A percentile compares a stretch with the other conserved stretches of the same genome.
phyloP scores from a whole-genome alignment of 1,140 invertebrate genomes.

The Drosophila truncata region DNA sequence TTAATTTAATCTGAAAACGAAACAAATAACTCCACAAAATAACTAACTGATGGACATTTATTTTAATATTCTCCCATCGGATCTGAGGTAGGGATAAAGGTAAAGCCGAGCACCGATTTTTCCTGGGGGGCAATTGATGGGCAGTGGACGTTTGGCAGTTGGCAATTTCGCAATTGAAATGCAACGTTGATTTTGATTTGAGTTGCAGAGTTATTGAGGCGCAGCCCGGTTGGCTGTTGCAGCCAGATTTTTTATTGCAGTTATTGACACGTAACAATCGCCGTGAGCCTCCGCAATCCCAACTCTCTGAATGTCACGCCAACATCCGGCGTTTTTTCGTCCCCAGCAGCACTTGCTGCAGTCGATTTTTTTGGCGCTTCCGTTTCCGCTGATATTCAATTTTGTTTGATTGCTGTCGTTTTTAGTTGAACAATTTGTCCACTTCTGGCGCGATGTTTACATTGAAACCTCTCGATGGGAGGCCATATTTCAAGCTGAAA shows the following conservation, averaged over 20 bases:
- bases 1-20: slow-evolving; percentile 73
- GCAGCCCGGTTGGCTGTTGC: slow-evolving; percentile 53
- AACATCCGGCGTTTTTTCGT: slow-evolving; percentile 27
- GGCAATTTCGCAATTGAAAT: slow-evolving; percentile 78
- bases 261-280: slow-evolving; percentile 84
- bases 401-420: slow-evolving; percentile 82
- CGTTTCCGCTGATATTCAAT: slow-evolving; percentile 79
- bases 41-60: slow-evolving; percentile 66
- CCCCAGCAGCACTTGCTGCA: slow-evolving; percentile 24
- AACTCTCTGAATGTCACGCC: slow-evolving; percentile 45
- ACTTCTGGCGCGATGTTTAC: slow-evolving; percentile 74
- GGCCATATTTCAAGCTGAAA: slow-evolving; percentile 64
- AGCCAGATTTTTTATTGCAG: slow-evolving; percentile 70
- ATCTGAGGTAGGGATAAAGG: slow-evolving; percentile 12
- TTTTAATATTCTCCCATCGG: slow-evolving; percentile 66
- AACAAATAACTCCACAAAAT: slow-evolving; percentile 44
- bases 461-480: slow-evolving; percentile 60
- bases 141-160: slow-evolving; percentile 43
- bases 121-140: slow-evolving; percentile 51
- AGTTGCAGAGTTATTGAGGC: slow-evolving; percentile 74
- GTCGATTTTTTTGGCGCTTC: slow-evolving; percentile 62
- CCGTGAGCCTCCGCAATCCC: slow-evolving; percentile 29
- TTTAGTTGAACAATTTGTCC: slow-evolving; percentile 78
- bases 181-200: slow-evolving; percentile 81
- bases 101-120: slow-evolving; percentile 11